phyloP scores from a whole-genome alignment of 2,888 invertebrate genomes.

The Arge pagana region DNA sequence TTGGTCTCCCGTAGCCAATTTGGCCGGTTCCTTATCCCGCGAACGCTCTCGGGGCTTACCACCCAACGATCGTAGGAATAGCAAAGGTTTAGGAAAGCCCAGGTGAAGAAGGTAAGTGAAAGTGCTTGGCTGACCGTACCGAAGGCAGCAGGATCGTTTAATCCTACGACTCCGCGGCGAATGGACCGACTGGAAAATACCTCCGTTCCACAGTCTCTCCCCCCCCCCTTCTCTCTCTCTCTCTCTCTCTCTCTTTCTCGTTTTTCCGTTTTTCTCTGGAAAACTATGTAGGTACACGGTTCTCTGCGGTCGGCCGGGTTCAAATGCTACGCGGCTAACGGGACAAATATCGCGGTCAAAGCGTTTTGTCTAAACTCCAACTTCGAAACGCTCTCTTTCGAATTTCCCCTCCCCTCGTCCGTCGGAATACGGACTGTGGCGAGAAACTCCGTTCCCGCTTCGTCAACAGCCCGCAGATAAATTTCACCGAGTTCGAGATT shows the following conservation, averaged over 20 bases:
- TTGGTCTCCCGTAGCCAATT: too few species aligned
- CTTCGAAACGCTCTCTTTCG: too few species aligned
- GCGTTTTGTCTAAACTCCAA: too few species aligned
- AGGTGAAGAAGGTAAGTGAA: conserved; percentile 1
- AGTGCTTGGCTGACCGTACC: background rate
- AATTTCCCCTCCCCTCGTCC: too few species aligned
- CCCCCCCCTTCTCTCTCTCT: too few species aligned
- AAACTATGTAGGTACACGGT: too few species aligned
- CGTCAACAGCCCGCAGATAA: too few species aligned
- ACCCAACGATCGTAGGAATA: background rate
- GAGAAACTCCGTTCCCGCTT: too few species aligned
- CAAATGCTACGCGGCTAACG: background rate
- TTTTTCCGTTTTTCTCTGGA: background rate
- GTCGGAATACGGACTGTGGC: too few species aligned
- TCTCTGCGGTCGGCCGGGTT: background rate
- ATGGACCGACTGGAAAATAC: background rate
- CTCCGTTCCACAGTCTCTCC: too few species aligned
- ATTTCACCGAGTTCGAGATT: too few species aligned
- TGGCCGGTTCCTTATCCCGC: background rate
- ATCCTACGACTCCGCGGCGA: background rate
- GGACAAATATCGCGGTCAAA: background rate
- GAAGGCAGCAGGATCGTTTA: background rate
- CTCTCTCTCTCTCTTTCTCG: too few species aligned
- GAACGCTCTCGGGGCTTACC: conserved; percentile 2
- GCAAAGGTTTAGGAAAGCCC: background rate